Evolutionary conservation across 2,113 vertebrate species (phyloP).

Genomic region (Datnioides undecimradiatus): DNA sequence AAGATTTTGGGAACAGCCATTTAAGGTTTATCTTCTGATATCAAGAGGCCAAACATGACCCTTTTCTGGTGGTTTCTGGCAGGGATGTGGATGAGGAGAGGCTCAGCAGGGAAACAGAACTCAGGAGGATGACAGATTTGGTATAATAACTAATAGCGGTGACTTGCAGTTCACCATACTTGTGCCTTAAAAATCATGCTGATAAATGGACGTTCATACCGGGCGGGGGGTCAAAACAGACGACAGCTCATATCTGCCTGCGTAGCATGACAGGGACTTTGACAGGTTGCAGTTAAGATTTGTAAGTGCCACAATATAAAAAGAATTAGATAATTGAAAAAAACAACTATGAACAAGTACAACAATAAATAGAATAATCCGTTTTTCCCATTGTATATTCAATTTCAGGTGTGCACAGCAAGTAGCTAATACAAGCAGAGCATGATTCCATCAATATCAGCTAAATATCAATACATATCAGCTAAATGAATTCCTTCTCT

Average conservation of each 20-base stretch:
- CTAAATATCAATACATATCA: slow-evolving; percentile 23
- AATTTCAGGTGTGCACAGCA: slow-evolving; percentile 5
- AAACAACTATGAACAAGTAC: not conserved
- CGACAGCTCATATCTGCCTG: slow-evolving; percentile 25
- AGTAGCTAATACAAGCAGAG: slow-evolving; percentile 16
- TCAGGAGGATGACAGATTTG: slow-evolving; percentile 22
- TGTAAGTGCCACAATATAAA: not conserved
- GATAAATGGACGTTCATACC: slow-evolving; percentile 26
- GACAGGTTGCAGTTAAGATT: not conserved
- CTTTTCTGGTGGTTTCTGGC: not conserved
- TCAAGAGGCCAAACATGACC: not conserved
- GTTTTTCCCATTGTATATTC: not conserved
- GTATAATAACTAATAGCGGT: slow-evolving; percentile 27
- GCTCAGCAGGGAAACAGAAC: not conserved
- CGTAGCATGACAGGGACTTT: not conserved
- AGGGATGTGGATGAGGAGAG: not conserved
- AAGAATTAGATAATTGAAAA: not conserved
- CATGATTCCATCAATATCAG: slow-evolving; percentile 14
- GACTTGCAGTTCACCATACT: slow-evolving; percentile 18
- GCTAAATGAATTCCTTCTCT: not conserved
- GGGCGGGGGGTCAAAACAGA: slow-evolving; percentile 18
- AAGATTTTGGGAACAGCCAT: not conserved
- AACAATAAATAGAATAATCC: not conserved
- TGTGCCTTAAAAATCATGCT: slow-evolving; percentile 30
- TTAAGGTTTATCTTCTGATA: slow-evolving; percentile 2